Evolutionary conservation across 2,113 vertebrate species (phyloP), one percentile per base, ranked within the genome.

Genomic region (Rhadina sibilatrix): DNA sequence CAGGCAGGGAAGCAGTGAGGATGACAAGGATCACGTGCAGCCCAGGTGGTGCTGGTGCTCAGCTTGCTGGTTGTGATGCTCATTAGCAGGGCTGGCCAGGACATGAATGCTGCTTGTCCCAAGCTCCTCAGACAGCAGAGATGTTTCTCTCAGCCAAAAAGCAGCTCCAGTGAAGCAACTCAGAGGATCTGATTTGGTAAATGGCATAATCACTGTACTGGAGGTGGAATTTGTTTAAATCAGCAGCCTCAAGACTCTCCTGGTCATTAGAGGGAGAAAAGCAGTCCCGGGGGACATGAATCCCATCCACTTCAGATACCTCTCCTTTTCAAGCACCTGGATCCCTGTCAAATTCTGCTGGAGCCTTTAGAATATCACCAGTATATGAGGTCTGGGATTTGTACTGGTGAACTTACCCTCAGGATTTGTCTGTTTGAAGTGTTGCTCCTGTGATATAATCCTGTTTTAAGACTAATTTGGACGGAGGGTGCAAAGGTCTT

Each of bases 1-100:
- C n/a, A 31, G 75, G 46, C 50, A 77, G 83, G 74, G 49, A 35
- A 15, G 65, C 65, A 47, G 57, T 1, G 52, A 46, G 71, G 66
- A 40, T 40, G 12, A 40, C 46, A 10, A 22, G 46, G 46, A 13
- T 44, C 59, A 12, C 0, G 0, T 33, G 61, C 37, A 68, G 83
- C 53, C 35, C 57, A 12, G 17, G 28, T 5, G 18, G 19, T 69
- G 66, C 28, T 9, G 8, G 33, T 72, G 44, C 44, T 64, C 28
- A 24, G 42, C 37, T 70, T 18, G 3, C 25, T 80, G 61, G 13
- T 37, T 84, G 17, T 0, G 7, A 14, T 68, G 89, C 42, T 78
- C 21, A 5, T 85, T 57, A 74, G 53, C 5, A 12, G 37, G 16
- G 28, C 46, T 10, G 10, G 38, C 38, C 22, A 25, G 66, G 83